Evolutionary conservation across 2,113 vertebrate species (phyloP), one percentile per base, ranked within the genome.

Genomic region (Corythornis vintsioides): DNA sequence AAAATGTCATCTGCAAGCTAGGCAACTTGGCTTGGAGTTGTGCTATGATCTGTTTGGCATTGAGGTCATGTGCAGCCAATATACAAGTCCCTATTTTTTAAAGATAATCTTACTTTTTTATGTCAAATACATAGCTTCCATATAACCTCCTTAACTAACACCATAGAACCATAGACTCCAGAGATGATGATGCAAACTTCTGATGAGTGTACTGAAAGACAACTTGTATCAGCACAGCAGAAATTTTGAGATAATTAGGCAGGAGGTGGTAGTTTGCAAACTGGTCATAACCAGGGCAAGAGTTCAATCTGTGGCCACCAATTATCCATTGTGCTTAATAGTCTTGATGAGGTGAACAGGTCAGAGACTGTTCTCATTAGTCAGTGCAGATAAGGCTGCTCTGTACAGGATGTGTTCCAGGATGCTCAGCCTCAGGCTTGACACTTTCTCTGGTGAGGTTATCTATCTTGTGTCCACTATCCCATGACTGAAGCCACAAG

Each of bases 401-500:
- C 20, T 56, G 3, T 47, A 15, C 1, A 72, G 35, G 10, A 6
- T 57, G 18, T 57, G 18, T 48, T 11, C 33, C n/a, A 53, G 50
- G n/a, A 73, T 1, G 2, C 26, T 38, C 20, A 61, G 0, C 15
- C 17, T 38, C 65, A 53, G 50, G 24, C 35, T 77, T 9, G 9
- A 33, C 24, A 43, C n/a, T 10, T 70, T 53, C 33, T 24, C 75
- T 66, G 14, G 3, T 38, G 33, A 78, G 16, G 42, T 73, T 63
- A 43, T 42, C 21, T 88, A 10, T 19, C 33, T 74, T 74, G 33
- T 70, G 16, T 25, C 19, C 59, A 20, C 11, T 59, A 13, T 24
- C 3, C 15, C 13, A 15, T 31, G 43, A 69, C 55, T 16, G 10
- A 29, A 70, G 40, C n/a, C 19, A 38, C 0, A 0, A 86, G 29